phyloP scores from a whole-genome alignment of 2,113 vertebrate species.

The Chaetodon trifascialis region DNA sequence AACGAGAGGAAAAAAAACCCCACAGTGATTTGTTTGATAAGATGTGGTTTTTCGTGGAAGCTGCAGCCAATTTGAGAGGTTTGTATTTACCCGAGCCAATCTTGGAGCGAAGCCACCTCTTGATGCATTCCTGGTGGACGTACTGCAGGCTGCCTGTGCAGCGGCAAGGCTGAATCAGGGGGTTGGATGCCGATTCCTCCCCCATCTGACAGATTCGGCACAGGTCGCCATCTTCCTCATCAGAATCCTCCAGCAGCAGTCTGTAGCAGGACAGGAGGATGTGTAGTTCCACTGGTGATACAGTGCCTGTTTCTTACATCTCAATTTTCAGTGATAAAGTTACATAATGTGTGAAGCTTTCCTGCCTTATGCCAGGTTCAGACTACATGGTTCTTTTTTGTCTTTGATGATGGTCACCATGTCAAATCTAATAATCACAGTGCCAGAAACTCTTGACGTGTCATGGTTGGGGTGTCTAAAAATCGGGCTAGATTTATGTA shows the following conservation, averaged over 20 bases:
- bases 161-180: slow-evolving; percentile 94
- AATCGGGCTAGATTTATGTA: too few species aligned
- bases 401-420: too few species aligned
- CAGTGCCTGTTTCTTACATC: background rate
- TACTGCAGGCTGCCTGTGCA: slow-evolving; percentile 96
- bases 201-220: slow-evolving; percentile 98
- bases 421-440: too few species aligned
- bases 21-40: too few species aligned
- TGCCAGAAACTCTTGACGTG: too few species aligned
- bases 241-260: slow-evolving; percentile 96
- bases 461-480: too few species aligned
- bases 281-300: background rate
- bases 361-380: too few species aligned
- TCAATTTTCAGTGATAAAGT: background rate
- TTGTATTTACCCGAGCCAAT: slow-evolving; percentile 92
- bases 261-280: slow-evolving; percentile 70
- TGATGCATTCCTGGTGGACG: slow-evolving; percentile 99
- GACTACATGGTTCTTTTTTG: too few species aligned
- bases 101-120: slow-evolving; percentile 97
- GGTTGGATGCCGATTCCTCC: slow-evolving; percentile 89
- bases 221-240: slow-evolving; percentile 96
- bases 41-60: too few species aligned
- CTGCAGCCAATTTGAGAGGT: background rate
- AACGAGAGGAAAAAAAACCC: background rate
- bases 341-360: too few species aligned